These are phyloP conservation scores for Patiria pectinifera DNA, from an alignment of 53 echinoderm and acorn worm species.

Conservation along the genomic window DNA sequence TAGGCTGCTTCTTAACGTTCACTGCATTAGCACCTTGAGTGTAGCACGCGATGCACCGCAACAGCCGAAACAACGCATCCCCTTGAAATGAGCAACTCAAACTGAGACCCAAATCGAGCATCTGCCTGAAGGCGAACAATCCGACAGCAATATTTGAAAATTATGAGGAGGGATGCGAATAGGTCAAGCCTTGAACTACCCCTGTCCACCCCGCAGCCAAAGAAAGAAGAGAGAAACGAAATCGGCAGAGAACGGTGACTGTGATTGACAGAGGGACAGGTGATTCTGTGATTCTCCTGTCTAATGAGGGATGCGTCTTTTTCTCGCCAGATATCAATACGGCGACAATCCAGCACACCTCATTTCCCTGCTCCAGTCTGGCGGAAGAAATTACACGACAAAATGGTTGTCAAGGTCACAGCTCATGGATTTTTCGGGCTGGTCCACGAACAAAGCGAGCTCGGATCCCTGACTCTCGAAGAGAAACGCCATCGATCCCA, in stretches of 20 bases:
- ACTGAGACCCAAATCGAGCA: not conserved
- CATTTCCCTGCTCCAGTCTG: slow-evolving; percentile 42
- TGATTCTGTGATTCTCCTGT: slow-evolving; percentile 8
- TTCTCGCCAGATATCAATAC: slow-evolving; percentile 52
- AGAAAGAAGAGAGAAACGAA: not conserved
- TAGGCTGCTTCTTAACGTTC: not conserved
- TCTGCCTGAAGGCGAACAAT: not conserved
- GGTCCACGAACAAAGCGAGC: not conserved
- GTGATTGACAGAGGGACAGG: slow-evolving; percentile 60
- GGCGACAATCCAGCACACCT: slow-evolving; percentile 24
- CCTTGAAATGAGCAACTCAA: not conserved
- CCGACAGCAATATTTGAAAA: not conserved
- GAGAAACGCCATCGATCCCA: slow-evolving; percentile 8
- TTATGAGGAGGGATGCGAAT: not conserved
- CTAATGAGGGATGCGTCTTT: slow-evolving; percentile 42
- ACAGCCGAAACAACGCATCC: not conserved
- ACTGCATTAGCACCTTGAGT: not conserved
- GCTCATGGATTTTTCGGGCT: slow-evolving; percentile 35
- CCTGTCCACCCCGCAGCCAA: not conserved
- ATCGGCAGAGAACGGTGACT: not conserved
- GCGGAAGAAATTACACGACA: slow-evolving; percentile 55
- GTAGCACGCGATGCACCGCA: not conserved
- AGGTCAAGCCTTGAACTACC: not conserved
- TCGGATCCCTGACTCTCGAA: too few relatives aligned
- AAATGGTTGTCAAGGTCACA: slow-evolving; percentile 64